phyloP scores from a whole-genome alignment of 1,140 invertebrate species.

The Cyclargus thomasi region DNA sequence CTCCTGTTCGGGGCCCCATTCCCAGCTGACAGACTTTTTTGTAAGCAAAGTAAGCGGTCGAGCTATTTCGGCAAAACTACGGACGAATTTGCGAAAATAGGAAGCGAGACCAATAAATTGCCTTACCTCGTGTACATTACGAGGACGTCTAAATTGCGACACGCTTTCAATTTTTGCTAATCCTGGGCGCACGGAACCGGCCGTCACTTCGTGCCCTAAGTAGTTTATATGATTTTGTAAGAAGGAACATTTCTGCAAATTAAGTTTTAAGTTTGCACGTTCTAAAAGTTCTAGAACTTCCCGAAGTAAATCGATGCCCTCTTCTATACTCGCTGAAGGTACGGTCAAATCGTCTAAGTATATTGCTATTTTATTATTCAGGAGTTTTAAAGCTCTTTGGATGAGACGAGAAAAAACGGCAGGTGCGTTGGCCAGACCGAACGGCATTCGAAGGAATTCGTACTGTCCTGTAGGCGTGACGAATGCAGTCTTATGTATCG shows the following conservation, averaged over 20 bases:
- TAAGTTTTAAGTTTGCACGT: neutral
- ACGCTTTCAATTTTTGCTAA: constrained; percentile 11
- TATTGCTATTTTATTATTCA: neutral
- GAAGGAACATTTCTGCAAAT: neutral
- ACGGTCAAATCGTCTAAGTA: neutral
- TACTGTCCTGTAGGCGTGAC: constrained; percentile 24
- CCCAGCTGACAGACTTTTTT: neutral
- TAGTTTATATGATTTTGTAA: neutral
- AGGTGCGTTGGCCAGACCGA: constrained; percentile 25
- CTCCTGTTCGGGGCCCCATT: neutral
- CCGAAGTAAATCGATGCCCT: neutral
- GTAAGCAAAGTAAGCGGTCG: neutral
- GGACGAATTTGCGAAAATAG: neutral
- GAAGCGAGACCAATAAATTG: neutral
- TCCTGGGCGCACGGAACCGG: neutral
- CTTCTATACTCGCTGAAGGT: neutral
- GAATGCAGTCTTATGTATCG: constrained; percentile 25
- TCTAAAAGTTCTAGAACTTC: neutral
- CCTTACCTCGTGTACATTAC: neutral
- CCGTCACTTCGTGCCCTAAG: constrained; percentile 5
- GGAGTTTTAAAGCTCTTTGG: neutral
- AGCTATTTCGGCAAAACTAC: neutral
- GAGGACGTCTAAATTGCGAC: neutral
- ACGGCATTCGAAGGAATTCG: constrained; percentile 25
- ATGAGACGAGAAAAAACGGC: constrained; percentile 16